Evolutionary conservation across 2,113 vertebrate genomes (phyloP).

Genomic region (Propithecus coquereli): DNA sequence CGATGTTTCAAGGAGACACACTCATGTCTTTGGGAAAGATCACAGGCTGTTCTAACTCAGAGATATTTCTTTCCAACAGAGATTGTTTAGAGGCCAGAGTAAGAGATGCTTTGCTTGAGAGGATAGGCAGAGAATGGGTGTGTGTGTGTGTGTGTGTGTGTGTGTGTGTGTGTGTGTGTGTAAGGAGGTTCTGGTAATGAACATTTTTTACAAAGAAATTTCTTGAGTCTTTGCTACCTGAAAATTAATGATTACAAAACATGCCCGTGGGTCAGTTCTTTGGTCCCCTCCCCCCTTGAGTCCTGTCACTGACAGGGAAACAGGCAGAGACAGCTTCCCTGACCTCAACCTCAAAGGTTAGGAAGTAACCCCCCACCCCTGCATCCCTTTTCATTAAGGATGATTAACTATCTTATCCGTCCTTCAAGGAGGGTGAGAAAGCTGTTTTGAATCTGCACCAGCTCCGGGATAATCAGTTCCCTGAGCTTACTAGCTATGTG

Average conservation of each 20-base stretch:
- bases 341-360: constrained; percentile 3
- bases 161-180: neutral
- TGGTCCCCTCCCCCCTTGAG: neutral
- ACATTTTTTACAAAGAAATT: neutral
- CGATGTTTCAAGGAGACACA: neutral
- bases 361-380: neutral
- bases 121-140: neutral
- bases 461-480: neutral
- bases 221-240: constrained; percentile 25
- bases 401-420: neutral
- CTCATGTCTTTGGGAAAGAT: neutral
- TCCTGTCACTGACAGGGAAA: neutral
- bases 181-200: neutral
- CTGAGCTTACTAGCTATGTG: neutral
- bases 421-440: neutral
- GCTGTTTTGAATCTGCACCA: neutral
- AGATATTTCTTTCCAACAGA: neutral
- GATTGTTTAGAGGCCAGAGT: neutral
- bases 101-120: neutral
- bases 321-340: neutral
- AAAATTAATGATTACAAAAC: neutral
- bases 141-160: neutral
- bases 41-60: constrained; percentile 11
- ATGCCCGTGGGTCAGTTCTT: neutral
- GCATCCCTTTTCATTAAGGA: neutral